Evolutionary conservation across 2,113 vertebrate genomes (phyloP).

Genomic region (Anarhynchus alexandrinus): DNA sequence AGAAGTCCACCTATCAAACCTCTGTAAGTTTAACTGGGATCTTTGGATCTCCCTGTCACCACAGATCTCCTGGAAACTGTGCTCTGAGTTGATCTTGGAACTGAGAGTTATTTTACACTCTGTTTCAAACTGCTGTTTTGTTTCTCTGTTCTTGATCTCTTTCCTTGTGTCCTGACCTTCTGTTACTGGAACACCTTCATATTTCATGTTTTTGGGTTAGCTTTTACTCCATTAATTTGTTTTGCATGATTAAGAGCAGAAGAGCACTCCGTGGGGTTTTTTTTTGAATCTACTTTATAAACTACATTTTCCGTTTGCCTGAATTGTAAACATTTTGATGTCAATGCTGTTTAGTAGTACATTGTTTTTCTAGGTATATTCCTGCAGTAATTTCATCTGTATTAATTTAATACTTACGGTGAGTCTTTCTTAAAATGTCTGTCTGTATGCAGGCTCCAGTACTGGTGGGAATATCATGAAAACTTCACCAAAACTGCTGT

Average conservation of each 20-base stretch:
- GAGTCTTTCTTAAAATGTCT: not conserved
- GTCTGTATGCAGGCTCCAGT: not conserved
- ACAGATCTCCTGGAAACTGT: not conserved
- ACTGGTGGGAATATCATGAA: not conserved
- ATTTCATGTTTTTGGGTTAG: not conserved
- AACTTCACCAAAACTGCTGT: not conserved
- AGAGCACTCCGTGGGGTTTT: not conserved
- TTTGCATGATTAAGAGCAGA: not conserved
- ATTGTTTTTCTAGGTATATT: not conserved
- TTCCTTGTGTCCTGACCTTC: not conserved
- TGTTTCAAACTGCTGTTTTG: not conserved
- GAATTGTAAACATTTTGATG: not conserved
- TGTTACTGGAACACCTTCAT: not conserved
- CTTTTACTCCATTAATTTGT: not conserved
- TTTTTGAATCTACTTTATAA: not conserved
- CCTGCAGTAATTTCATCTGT: not conserved
- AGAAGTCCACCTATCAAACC: slow-evolving; percentile 91
- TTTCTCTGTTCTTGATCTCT: not conserved
- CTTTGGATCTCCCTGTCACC: not conserved
- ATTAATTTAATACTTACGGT: not conserved
- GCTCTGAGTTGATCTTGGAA: not conserved
- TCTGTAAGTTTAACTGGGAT: slow-evolving; percentile 75
- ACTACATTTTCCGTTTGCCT: not conserved
- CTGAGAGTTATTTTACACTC: not conserved
- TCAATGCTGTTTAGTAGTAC: not conserved